These are phyloP conservation scores for Drosophila robusta DNA, from an alignment of 2,888 invertebrate species.

Conservation along the genomic window DNA sequence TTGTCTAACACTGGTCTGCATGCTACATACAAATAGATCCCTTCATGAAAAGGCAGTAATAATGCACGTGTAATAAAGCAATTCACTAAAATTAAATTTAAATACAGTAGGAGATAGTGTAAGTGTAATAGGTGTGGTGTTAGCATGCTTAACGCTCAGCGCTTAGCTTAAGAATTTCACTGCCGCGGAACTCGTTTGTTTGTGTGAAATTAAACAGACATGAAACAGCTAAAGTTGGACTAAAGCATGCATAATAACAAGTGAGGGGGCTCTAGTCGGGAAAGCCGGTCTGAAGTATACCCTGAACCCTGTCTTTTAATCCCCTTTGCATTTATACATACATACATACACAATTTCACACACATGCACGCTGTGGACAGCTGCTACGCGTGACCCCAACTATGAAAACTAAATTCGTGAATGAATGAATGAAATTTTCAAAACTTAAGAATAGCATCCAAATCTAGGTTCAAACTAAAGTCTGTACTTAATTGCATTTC, in stretches of 20 bases:
- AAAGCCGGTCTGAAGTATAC: too few species aligned
- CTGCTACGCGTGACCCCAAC: too few species aligned
- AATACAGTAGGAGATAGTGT: neutral
- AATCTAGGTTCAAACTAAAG: too few species aligned
- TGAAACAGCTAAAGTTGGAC: neutral
- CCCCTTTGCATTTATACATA: too few species aligned
- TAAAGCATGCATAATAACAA: neutral
- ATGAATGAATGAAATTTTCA: too few species aligned
- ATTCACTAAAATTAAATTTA: conserved; percentile 1
- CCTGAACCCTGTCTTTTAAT: too few species aligned
- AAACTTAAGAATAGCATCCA: too few species aligned
- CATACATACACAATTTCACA: too few species aligned
- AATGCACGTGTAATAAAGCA: neutral
- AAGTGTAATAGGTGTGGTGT: neutral
- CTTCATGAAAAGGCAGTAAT: conserved; percentile 1
- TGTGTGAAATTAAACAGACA: conserved; percentile 38
- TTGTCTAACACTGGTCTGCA: conserved; percentile 14
- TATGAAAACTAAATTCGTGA: too few species aligned
- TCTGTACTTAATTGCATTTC: too few species aligned
- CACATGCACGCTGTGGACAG: too few species aligned
- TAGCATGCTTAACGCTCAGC: neutral
- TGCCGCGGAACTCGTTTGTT: conserved; percentile 19
- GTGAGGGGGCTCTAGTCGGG: too few species aligned
- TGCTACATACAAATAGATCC: conserved; percentile 1
- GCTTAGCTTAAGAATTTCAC: conserved; percentile 9